Evolutionary conservation across 2,888 invertebrate genomes (phyloP), one percentile per base, ranked within the genome.

Genomic region (Lasius platythorax): DNA sequence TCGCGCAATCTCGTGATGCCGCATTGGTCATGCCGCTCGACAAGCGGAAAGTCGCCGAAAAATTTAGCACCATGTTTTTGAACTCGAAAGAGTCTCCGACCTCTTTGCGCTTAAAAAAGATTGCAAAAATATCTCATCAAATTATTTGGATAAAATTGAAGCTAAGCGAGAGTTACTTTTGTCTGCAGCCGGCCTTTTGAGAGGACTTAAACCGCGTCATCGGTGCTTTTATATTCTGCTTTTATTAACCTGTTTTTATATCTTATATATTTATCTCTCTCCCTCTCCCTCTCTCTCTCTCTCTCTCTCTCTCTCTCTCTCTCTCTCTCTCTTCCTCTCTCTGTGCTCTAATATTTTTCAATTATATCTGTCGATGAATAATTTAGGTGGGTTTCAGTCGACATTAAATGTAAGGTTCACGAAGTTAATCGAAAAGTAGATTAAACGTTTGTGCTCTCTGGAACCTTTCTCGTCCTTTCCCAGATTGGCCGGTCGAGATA

Each of bases 401-500:
- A 18, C 12, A n/a, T 6, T 4, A 37, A 53, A 40, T 23, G 6
- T 18, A 40, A 53, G 0, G 28, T 56, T 40, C 28, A 30, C 9
- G 3, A 28, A 2, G 23, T 43, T 53, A 56, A 43, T 68, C 15
- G 15, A 63, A 28, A 61, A 33, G 61, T 58, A 43, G 23, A 56
- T 78, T 18, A n/a, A 72, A 58, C 28, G n/a, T 37, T 43, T 23
- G 28, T 15, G 1, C 37, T 37, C 53, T 15, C 28, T 11, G 33
- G 5, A 28, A 72, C 15, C 23, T 46, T 46, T 68, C 43, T 46
- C 28, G 81, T 66, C 78, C 79, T 78, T 74, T 76, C 75, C 61
- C 70, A 86, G 90, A 88, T 90, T 85, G 82, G 56, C 78, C 76
- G 81, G 40, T 64, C 46, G 83, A 88, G 89, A 91, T 91, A 89